These are phyloP conservation scores for Apocheima hispidaria DNA, from an alignment of 2,888 invertebrate species.

Conservation along the genomic window DNA sequence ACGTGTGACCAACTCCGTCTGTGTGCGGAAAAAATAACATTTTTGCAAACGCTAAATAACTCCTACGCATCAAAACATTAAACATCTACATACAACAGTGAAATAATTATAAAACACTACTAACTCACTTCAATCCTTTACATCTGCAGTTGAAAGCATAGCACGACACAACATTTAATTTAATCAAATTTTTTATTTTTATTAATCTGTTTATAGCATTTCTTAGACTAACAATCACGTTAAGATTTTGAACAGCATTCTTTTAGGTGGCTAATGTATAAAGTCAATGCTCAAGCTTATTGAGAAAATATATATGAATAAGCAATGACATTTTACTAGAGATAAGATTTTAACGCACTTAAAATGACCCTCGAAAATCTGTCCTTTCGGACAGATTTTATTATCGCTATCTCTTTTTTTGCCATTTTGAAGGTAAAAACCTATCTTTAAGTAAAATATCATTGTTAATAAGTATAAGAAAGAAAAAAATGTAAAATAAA, in stretches of 20 bases:
- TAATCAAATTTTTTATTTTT: constrained; percentile 14
- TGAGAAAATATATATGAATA: too few relatives aligned
- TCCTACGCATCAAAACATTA: background rate
- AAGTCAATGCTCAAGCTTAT: constrained; percentile 55
- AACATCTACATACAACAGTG: constrained; percentile 4
- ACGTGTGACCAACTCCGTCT: constrained; percentile 94
- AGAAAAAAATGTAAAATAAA: constrained; percentile 50
- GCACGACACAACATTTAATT: constrained; percentile 38
- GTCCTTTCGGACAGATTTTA: too few relatives aligned
- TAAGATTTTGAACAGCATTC: background rate
- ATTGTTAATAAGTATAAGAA: too few relatives aligned
- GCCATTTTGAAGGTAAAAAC: too few relatives aligned
- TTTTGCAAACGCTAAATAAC: constrained; percentile 20
- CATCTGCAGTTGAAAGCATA: constrained; percentile 45
- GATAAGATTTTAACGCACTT: too few relatives aligned
- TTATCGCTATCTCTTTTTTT: too few relatives aligned
- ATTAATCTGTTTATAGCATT: background rate
- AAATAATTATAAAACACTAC: constrained; percentile 36
- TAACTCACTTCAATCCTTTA: constrained; percentile 56
- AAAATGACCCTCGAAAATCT: too few relatives aligned
- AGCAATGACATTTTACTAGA: too few relatives aligned
- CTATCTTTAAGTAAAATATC: too few relatives aligned
- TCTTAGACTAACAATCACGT: constrained; percentile 20
- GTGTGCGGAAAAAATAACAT: constrained; percentile 61
- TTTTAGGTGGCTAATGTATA: constrained; percentile 19